A percentile compares a stretch with the other conserved stretches of the same genome.
Evolutionary conservation across 2,113 vertebrate genomes (phyloP).

Genomic region (Daboia siamensis): DNA sequence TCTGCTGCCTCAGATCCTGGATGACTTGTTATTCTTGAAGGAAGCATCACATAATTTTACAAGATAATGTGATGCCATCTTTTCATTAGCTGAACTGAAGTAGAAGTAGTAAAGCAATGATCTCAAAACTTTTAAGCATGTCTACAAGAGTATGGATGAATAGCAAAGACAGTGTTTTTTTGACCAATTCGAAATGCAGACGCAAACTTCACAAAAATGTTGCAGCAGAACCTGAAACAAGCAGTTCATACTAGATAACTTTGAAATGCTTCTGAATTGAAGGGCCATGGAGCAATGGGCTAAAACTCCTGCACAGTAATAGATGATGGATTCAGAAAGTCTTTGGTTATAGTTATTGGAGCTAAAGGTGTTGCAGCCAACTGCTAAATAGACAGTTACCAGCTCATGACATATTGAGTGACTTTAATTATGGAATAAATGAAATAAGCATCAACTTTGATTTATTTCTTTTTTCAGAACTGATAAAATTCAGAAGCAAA

Average conservation of each 20-base stretch:
- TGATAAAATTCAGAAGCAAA: neutral
- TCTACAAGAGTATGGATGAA: neutral
- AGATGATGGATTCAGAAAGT: neutral
- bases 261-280: neutral
- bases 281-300: neutral
- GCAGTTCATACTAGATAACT: neutral
- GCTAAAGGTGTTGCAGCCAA: neutral
- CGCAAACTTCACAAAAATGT: neutral
- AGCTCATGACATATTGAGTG: neutral
- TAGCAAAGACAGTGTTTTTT: neutral
- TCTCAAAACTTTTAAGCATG: neutral
- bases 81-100: neutral
- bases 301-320: neutral
- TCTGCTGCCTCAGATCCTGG: neutral
- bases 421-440: neutral
- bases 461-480: neutral
- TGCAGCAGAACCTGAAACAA: neutral
- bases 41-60: neutral
- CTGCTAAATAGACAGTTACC: neutral
- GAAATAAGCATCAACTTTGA: neutral
- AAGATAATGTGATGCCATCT: neutral
- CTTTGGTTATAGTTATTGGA: neutral
- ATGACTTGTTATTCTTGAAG: neutral
- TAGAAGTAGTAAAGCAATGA: neutral
- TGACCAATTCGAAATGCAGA: neutral